These are phyloP conservation scores for Ypsolopha scabrella DNA, from an alignment of 2,888 invertebrate species.

Conservation along the genomic window DNA sequence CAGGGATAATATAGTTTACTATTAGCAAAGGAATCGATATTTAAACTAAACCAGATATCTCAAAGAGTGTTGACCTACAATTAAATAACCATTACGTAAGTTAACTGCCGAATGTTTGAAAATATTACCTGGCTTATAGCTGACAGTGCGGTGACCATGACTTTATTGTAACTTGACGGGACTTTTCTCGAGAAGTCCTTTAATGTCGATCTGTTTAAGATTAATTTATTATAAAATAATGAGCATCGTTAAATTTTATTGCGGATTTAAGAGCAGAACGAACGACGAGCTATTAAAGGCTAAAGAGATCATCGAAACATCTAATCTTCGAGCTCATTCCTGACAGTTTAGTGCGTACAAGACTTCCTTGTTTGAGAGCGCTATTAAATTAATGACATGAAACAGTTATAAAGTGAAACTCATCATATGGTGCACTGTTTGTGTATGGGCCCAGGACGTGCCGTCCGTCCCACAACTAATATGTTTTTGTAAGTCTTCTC, in stretches of 20 bases:
- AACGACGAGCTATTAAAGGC: background rate
- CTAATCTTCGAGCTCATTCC: conserved; percentile 11
- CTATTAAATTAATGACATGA: conserved; percentile 48
- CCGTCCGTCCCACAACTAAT: conserved; percentile 28
- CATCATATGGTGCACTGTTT: too few relatives aligned
- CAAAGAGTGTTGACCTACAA: conserved; percentile 43
- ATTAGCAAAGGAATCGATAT: too few relatives aligned
- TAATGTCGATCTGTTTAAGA: background rate
- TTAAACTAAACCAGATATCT: conserved; percentile 15
- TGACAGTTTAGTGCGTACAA: conserved; percentile 20
- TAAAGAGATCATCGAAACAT: background rate
- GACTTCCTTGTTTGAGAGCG: conserved; percentile 33
- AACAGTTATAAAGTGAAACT: conserved; percentile 40
- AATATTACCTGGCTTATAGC: conserved; percentile 22
- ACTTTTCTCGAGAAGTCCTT: background rate
- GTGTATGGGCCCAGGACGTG: conserved; percentile 11
- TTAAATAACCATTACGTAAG: conserved; percentile 44
- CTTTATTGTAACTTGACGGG: conserved; percentile 7
- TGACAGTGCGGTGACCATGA: conserved; percentile 16
- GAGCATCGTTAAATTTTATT: background rate
- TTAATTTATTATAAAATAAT: background rate
- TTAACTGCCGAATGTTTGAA: conserved; percentile 25
- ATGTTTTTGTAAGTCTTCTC: conserved; percentile 46
- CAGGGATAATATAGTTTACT: too few relatives aligned
- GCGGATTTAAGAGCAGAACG: background rate